These are phyloP conservation scores for Drosophila kuntzei DNA, from an alignment of 2,888 invertebrate species.

Conservation along the genomic window DNA sequence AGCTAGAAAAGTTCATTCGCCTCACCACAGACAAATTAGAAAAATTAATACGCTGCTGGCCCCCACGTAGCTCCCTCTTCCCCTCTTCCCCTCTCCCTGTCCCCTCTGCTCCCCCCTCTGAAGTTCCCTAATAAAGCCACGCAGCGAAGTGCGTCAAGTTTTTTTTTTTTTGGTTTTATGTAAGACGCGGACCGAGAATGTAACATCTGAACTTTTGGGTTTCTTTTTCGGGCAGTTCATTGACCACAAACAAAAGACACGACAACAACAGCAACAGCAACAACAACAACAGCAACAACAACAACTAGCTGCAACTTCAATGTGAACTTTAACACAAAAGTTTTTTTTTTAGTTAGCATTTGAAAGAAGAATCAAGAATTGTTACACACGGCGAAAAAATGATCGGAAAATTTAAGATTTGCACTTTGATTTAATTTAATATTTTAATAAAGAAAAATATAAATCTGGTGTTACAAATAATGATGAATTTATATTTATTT, in stretches of 20 bases:
- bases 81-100: background rate
- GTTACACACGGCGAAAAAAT: background rate
- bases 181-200: slow-evolving; percentile 70
- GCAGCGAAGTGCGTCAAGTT: slow-evolving; percentile 66
- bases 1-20: slow-evolving; percentile 75
- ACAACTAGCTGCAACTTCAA: slow-evolving; percentile 42
- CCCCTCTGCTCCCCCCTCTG: background rate
- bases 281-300: slow-evolving; percentile 29
- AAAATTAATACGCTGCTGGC: slow-evolving; percentile 77
- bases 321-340: slow-evolving; percentile 70
- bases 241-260: slow-evolving; percentile 72
- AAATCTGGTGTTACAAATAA: too few relatives aligned
- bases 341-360: slow-evolving; percentile 45
- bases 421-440: too few relatives aligned
- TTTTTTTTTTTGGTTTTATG: slow-evolving; percentile 59
- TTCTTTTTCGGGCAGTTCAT: slow-evolving; percentile 74
- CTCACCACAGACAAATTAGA: slow-evolving; percentile 74
- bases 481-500: too few relatives aligned
- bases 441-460: too few relatives aligned
- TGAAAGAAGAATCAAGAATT: slow-evolving; percentile 40
- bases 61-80: slow-evolving; percentile 23
- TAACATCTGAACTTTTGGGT: slow-evolving; percentile 76
- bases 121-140: slow-evolving; percentile 28
- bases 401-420: too few relatives aligned
- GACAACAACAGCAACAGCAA: slow-evolving; percentile 27